A percentile compares a stretch with the other conserved stretches of the same genome.
Conservation (phyloP, 2,797 vertebrate species). For the Pampus argenteus region DNA sequence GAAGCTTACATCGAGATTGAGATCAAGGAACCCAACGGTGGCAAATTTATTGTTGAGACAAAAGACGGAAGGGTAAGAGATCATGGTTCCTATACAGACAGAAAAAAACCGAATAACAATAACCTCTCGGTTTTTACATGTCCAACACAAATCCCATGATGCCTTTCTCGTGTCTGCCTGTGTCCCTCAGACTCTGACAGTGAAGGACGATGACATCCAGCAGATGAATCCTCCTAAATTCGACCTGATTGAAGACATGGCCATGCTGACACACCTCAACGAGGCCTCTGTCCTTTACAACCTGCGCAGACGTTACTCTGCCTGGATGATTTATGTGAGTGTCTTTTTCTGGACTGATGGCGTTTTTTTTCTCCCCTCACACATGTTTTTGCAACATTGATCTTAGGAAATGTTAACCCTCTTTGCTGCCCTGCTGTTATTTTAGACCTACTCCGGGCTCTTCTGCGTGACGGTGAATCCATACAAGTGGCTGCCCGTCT, state of each 20-base stretch:
- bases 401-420: constrained; percentile 17
- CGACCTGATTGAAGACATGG: constrained; percentile 95
- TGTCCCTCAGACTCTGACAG: constrained; percentile 80
- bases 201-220: constrained; percentile 91
- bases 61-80: constrained; percentile 75
- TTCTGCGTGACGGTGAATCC: constrained; percentile 96
- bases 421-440: constrained; percentile 13
- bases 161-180: not conserved
- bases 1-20: constrained; percentile 91
- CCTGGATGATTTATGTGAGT: constrained; percentile 95
- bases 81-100: not conserved
- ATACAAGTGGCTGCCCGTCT: constrained; percentile 96
- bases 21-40: constrained; percentile 88
- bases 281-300: constrained; percentile 92
- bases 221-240: constrained; percentile 95
- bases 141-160: not conserved
- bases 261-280: constrained; percentile 95
- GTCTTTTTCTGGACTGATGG: constrained; percentile 5
- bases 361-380: constrained; percentile 4
- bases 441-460: constrained; percentile 93
- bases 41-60: constrained; percentile 89
- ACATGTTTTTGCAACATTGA: constrained; percentile 23
- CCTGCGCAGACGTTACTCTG: constrained; percentile 88
- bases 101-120: too few species aligned
- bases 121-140: too few species aligned